Conservation (phyloP, 2,888 invertebrate genomes). For the Baccha elongata region DNA sequence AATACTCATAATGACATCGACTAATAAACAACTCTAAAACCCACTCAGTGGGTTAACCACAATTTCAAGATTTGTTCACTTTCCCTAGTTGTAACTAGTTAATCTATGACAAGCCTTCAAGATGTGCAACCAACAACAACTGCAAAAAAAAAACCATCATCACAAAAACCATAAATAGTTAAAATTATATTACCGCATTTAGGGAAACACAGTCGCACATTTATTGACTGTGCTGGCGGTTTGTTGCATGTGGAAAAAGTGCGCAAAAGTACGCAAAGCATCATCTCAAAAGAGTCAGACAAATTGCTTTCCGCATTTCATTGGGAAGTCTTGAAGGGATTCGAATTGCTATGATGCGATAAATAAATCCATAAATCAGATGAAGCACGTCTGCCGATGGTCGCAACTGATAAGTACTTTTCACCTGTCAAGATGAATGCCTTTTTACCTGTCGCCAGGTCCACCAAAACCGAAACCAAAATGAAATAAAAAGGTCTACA, state of each 20-base stretch:
- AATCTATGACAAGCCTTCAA: constrained; percentile 42
- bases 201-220: constrained; percentile 25
- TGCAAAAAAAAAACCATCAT: neutral
- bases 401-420: constrained; percentile 51
- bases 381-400: constrained; percentile 34
- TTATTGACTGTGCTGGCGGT: constrained; percentile 17
- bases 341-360: neutral
- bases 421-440: constrained; percentile 60
- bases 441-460: constrained; percentile 33
- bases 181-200: constrained; percentile 44
- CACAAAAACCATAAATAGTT: constrained; percentile 6
- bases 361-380: neutral
- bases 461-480: constrained; percentile 4
- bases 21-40: neutral
- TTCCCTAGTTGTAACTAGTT: constrained; percentile 38
- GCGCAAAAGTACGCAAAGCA: constrained; percentile 11
- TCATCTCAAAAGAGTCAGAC: neutral
- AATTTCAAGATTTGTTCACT: constrained; percentile 19
- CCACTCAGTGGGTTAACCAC: constrained; percentile 18
- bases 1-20: neutral
- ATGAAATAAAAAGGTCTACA: constrained; percentile 1
- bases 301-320: constrained; percentile 16
- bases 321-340: constrained; percentile 5
- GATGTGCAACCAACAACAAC: constrained; percentile 9
- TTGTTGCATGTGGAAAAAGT: neutral